Evolutionary conservation across 2,888 invertebrate genomes (phyloP), one percentile per base, ranked within the genome.

Genomic region (Cephus runcator): DNA sequence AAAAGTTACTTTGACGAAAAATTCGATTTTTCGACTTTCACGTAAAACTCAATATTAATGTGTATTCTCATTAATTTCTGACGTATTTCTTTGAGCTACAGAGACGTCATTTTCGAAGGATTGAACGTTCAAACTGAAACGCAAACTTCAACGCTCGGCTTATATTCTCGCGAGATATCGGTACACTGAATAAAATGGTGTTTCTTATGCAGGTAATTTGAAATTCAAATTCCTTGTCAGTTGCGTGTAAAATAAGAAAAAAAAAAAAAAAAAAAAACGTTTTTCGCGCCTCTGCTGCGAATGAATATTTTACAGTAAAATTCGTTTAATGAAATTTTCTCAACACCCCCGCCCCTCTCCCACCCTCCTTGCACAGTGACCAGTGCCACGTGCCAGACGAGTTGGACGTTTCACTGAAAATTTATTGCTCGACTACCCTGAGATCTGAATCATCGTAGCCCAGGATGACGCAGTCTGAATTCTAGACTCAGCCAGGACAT

Each of bases 241-340:
- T 2, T 12, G 33, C 31, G 15, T 12, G 71, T 71, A 23, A 33
- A 56, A 56, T 56, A 23, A 56, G 9, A 71, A 0, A 31, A 71
- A 71, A 56, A 23, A 71, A 0, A 31, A 71, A 71, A n/a, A n/a
- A 56, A 23, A 71, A 0, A 31, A 71, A 71, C 71, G 12, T 1
- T 30, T 30, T 30, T 71, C 71, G 31, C 34, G 71, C 4, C 31
- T 34, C 23, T 9, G 1, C 23, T 1, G 56, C 12, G 71, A 33
- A 71, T 33, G 15, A 71, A 31, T 71, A 31, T 31, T 71, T 71
- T 31, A 31, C 31, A 71, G 71, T 71, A 23, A 71, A 71, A 71
- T 71, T 33, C 34, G 33, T n/a, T 71, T 71, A 71, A 71, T 71
- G 30, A 71, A 71, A 71, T 71, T 33, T 71, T 71, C 36, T 35